A percentile compares a stretch with the other conserved stretches of the same genome.
These are phyloP conservation scores for Isurus oxyrinchus DNA, from an alignment of 2,113 vertebrate species.

Conservation along the genomic window DNA sequence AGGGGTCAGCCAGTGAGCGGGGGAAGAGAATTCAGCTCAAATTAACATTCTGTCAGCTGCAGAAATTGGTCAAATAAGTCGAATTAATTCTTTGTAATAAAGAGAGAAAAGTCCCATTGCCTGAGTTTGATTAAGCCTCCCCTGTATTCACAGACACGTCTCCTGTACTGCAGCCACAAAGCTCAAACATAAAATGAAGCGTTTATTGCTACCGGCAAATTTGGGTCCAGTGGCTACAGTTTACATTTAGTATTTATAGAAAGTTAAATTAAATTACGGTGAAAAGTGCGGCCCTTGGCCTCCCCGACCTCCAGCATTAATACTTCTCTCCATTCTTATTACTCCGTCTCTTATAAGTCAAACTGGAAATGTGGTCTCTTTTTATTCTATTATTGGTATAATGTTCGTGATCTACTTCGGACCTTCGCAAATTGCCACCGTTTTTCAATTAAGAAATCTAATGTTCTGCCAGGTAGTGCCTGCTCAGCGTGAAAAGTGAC, in stretches of 20 bases:
- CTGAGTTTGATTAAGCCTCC: slow-evolving; percentile 71
- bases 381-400: background rate
- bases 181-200: slow-evolving; percentile 77
- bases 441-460: background rate
- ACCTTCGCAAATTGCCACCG: background rate
- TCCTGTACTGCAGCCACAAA: slow-evolving; percentile 71
- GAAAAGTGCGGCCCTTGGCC: slow-evolving; percentile 69
- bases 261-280: slow-evolving; percentile 75
- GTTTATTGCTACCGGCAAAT: slow-evolving; percentile 74
- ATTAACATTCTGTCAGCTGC: slow-evolving; percentile 99
- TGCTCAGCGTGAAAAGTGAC: background rate
- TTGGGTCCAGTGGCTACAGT: slow-evolving; percentile 77
- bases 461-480: background rate
- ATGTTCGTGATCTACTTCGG: background rate
- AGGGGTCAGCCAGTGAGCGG: slow-evolving; percentile 96
- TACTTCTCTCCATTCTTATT: slow-evolving; percentile 44
- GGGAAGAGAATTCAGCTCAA: slow-evolving; percentile 97
- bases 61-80: slow-evolving; percentile 99
- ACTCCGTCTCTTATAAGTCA: slow-evolving; percentile 38
- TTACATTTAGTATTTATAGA: slow-evolving; percentile 93
- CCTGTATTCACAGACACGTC: slow-evolving; percentile 92
- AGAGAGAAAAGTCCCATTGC: slow-evolving; percentile 49
- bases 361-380: slow-evolving; percentile 20
- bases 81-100: slow-evolving; percentile 97
- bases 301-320: slow-evolving; percentile 60